A percentile compares a stretch with the other conserved stretches of the same genome.
Evolutionary conservation across 1,140 invertebrate species (phyloP).

Genomic region (Hycleus phaleratus): DNA sequence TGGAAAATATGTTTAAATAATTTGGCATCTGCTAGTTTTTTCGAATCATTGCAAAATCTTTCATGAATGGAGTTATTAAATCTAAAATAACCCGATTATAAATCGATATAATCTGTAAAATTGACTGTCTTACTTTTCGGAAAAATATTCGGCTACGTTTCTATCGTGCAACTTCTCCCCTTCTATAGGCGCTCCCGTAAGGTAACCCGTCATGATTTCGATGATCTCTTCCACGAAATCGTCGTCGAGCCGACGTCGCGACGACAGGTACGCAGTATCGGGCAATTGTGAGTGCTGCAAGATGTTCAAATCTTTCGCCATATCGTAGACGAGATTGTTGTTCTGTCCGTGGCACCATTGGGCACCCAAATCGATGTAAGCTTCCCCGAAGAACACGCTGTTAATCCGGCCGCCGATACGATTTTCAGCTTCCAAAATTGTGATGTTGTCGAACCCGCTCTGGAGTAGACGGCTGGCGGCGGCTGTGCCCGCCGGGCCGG

Average conservation of each 20-base stretch:
- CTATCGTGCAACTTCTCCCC: no score
- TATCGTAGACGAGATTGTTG: slow-evolving; percentile 56
- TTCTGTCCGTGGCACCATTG: slow-evolving; percentile 78
- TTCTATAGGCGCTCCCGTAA: no score
- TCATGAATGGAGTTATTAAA: slow-evolving; percentile 5
- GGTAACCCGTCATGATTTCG: no score
- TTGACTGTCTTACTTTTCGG: slow-evolving; percentile 3
- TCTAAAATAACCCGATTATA: neutral
- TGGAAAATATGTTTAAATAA: slow-evolving; percentile 10
- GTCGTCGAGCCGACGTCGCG: neutral
- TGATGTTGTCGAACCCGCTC: slow-evolving; percentile 45
- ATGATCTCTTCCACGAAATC: neutral
- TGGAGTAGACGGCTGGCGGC: slow-evolving; percentile 46
- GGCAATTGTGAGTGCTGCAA: slow-evolving; percentile 34
- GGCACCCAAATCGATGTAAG: slow-evolving; percentile 67
- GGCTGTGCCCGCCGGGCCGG: slow-evolving; percentile 49
- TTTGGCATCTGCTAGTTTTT: slow-evolving; percentile 8
- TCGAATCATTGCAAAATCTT: slow-evolving; percentile 1
- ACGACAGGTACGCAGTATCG: neutral
- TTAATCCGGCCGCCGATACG: slow-evolving; percentile 60
- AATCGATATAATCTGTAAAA: neutral
- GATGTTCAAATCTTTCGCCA: slow-evolving; percentile 50
- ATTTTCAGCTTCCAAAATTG: slow-evolving; percentile 57
- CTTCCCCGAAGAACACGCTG: slow-evolving; percentile 51
- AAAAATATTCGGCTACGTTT: slow-evolving; percentile 2